A percentile compares a stretch with the other conserved stretches of the same genome.
Evolutionary conservation across 2,797 vertebrate species (phyloP).

Genomic region (Diplodus sargus): DNA sequence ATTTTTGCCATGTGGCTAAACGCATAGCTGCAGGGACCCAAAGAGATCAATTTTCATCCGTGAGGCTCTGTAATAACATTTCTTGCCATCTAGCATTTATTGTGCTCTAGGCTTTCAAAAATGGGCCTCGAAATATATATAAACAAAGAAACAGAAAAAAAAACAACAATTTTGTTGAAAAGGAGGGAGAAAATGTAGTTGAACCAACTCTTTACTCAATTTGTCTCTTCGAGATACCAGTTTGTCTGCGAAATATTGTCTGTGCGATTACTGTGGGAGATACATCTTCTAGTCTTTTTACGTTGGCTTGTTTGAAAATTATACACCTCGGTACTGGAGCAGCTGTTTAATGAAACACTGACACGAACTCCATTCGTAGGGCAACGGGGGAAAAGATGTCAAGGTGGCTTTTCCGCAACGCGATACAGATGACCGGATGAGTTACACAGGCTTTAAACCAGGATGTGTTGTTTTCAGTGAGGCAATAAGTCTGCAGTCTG

Average conservation of each 20-base stretch:
- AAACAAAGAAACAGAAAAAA: background rate
- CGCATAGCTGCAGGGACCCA: constrained; percentile 6
- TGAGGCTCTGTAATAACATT: background rate
- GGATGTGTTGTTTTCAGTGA: background rate
- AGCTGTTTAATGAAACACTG: background rate
- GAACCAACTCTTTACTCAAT: background rate
- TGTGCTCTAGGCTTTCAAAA: background rate
- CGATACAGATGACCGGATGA: background rate
- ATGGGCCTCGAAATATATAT: background rate
- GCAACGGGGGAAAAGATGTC: background rate
- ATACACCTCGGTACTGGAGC: background rate
- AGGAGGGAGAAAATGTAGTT: background rate
- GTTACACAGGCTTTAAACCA: background rate
- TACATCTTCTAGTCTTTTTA: background rate
- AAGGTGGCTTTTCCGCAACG: constrained; percentile 1
- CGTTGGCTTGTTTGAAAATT: background rate
- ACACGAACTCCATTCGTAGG: background rate
- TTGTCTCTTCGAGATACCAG: background rate
- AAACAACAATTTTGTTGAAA: background rate
- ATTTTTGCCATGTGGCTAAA: constrained; percentile 31
- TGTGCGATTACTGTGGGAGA: background rate
- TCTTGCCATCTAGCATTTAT: constrained; percentile 15
- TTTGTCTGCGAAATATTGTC: background rate
- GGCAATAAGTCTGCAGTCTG: background rate
- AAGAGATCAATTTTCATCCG: constrained; percentile 4